Evolutionary conservation across 1,140 invertebrate genomes (phyloP), one percentile per base, ranked within the genome.

Genomic region (Pseudomyrmex dendroicus): DNA sequence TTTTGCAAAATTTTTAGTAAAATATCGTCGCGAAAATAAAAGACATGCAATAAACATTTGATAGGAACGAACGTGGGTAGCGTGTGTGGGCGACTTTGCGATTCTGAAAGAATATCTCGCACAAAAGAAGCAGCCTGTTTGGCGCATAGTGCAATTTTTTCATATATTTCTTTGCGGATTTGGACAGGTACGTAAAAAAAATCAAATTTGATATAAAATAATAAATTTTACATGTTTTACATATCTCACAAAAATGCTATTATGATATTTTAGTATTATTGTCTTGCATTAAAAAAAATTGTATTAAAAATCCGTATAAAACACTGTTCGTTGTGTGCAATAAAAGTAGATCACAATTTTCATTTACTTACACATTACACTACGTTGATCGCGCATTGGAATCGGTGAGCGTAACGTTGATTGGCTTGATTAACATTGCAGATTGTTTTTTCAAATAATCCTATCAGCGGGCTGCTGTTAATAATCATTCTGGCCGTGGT

Each of bases 371-470:
- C 35, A 2, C 48, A n/a, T 20, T 4, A 17, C 20, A 48, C 9
- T 3, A 35, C 20, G 7, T 56, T 52, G 22, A n/a, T 0, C 35
- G 13, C 12, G 20, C 25, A 46, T 0, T 25, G 74, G 48, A 68
- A 78, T 57, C 9, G 74, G 17, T 12, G 8, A 2, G 17, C 15
- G 13, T 67, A 64, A 76, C 62, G 62, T 67, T 35, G 22, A 67
- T 77, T 44, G 48, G 12, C 17, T 54, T 77, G 44, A 70, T 59
- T 73, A 68, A 82, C 68, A 82, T 89, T 89, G 12, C 84, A 95
- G 94, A 91, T 92, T 0, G 85, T 90, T 9, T 93, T 94, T 56
- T 91, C 92, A 12, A 95, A 95, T 84, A 95, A 95, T 90, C 94
- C 95, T 25, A 87, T 95, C 52, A 93, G 91, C 73, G 95, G 94